phyloP scores from a whole-genome alignment of 2,797 vertebrate species.

The Pygocentrus nattereri region DNA sequence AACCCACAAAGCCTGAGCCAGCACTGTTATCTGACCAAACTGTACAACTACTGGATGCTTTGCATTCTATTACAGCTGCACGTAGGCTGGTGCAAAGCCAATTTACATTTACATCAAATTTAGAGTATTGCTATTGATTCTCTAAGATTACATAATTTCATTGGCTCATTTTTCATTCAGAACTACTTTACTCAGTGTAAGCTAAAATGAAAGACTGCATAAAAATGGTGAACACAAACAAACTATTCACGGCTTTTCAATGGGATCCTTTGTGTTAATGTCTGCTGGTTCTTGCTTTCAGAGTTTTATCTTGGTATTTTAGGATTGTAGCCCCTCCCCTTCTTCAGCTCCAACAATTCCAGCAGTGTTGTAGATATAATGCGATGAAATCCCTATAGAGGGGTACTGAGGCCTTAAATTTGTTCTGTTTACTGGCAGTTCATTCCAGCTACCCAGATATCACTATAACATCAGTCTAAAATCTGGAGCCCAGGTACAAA shows the following conservation, averaged over 20 bases:
- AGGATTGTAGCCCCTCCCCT: not conserved
- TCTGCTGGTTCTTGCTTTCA: not conserved
- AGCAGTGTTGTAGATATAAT: not conserved
- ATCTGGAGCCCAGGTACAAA: no score
- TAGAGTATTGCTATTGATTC: not conserved
- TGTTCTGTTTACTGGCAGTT: not conserved
- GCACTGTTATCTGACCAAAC: not conserved
- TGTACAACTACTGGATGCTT: not conserved
- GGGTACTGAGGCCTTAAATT: not conserved
- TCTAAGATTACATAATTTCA: not conserved
- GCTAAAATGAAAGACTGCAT: not conserved
- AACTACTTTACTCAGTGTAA: not conserved
- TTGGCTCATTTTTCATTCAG: not conserved
- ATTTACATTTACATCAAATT: not conserved
- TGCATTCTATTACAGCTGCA: conserved; percentile 3
- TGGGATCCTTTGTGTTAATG: not conserved
- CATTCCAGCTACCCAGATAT: not conserved
- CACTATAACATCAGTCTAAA: not conserved
- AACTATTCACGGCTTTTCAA: not conserved
- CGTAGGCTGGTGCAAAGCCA: not conserved
- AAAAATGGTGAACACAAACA: conserved; percentile 1
- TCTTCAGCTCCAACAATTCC: not conserved
- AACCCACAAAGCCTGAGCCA: not conserved
- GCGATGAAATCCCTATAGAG: not conserved
- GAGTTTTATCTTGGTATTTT: not conserved